phyloP scores from a whole-genome alignment of 2,797 vertebrate species.

The Sebastes itinus region DNA sequence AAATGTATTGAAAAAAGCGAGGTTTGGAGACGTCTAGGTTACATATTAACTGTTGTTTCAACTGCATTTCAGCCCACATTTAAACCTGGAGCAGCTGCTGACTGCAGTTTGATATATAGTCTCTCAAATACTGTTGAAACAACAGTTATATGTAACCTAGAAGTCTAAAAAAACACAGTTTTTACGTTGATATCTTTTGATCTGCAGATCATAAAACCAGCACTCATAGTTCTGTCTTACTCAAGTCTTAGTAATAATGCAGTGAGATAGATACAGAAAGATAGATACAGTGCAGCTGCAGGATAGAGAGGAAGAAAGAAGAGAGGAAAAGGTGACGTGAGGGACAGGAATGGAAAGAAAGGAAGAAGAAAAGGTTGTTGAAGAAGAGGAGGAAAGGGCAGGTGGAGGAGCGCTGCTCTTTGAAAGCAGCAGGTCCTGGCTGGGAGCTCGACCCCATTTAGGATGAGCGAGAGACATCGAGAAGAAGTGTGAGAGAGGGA shows the following conservation, averaged over 20 bases:
- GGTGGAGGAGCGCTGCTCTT: slow-evolving; percentile 69
- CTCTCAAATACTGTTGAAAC: no score
- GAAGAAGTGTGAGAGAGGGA: slow-evolving; percentile 5
- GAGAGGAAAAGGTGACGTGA: neutral
- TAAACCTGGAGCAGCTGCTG: neutral
- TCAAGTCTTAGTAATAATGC: neutral
- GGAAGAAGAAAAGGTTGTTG: slow-evolving; percentile 56
- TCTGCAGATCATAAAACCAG: neutral
- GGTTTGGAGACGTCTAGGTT: neutral
- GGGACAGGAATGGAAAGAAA: slow-evolving; percentile 10
- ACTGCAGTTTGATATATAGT: no score
- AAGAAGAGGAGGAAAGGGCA: slow-evolving; percentile 77
- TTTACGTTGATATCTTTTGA: no score
- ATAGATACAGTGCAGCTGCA: neutral
- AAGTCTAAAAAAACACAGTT: neutral
- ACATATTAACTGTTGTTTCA: neutral
- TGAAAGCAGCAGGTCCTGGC: slow-evolving; percentile 83
- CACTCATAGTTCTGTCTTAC: neutral
- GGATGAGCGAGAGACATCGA: slow-evolving; percentile 65
- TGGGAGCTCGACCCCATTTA: slow-evolving; percentile 85
- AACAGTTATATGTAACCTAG: neutral
- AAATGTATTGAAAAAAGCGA: neutral
- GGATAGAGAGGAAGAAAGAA: neutral
- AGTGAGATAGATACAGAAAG: neutral
- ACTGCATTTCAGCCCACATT: neutral